Base-by-base conservation (phyloP, 2,888 invertebrate genomes). In the Xylota sylvarum region DNA sequence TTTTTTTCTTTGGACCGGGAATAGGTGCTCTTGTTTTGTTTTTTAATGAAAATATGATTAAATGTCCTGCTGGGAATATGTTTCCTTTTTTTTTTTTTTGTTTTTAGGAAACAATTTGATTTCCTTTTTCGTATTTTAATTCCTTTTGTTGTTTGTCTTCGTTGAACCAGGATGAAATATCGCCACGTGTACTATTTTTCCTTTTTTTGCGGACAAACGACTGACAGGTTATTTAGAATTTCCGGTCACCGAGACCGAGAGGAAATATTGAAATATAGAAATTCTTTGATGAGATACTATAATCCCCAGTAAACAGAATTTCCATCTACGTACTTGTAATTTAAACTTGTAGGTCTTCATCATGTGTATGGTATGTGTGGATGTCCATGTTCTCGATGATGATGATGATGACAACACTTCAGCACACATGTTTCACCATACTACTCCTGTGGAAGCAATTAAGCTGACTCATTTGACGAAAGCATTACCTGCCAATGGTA, bases 11-110 rank as follows among this genome's bases (percentile, higher is more conserved):
- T 40, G 50, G 17, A 14, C 56, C 19, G 60, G 56, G 37, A 50
- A 48, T 64, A 52, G 37, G 50, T 35, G 64, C 58, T 37, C 10
- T 43, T 46, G n/a, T 27, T 30, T 1, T 19, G 19, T 60, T 52
- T 65, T 58, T 69, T 32, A 32, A 65, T 79, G 37, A 46, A 83
- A 83, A 80, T 52, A 80, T 85, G 80, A 80, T 85, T 85, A 80
- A 85, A 80, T 70, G 74, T 72, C 74, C 76, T 48, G 64, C 52
- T 74, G 70, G 69, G 84, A 65, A 85, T 74, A 70, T 35, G 69
- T 23, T 46, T 17, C 37, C 14, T 32, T 55, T 70, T 43, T 32
- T 19, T 40, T 67, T 55, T 77, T 43, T 32, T 30, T 32, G 67
- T 55, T 77, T 43, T 14, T 14, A 27, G 35, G 32, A 30, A 17